phyloP scores from a whole-genome alignment of 1,140 invertebrate genomes.

The Bombus fervidus region DNA sequence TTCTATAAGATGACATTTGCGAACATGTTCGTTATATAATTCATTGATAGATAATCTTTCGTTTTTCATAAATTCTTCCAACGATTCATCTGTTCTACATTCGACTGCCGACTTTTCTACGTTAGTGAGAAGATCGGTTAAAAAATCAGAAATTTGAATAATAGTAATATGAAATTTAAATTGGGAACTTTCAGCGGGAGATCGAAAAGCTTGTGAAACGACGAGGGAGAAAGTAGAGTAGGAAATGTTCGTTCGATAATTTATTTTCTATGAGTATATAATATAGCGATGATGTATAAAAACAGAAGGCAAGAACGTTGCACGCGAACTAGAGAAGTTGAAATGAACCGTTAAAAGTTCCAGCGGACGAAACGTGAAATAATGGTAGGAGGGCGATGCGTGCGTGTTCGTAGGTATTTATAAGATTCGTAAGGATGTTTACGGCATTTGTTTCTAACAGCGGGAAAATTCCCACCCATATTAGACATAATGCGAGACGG shows the following conservation, averaged over 20 bases:
- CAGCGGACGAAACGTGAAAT: background rate
- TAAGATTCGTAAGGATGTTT: constrained; percentile 24
- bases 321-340: background rate
- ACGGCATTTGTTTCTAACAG: constrained; percentile 45
- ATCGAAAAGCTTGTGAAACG: background rate
- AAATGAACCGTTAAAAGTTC: background rate
- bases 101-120: background rate
- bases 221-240: background rate
- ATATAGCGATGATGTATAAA: background rate
- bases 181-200: background rate
- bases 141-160: background rate
- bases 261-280: constrained; percentile 1
- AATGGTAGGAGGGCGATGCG: background rate
- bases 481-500: constrained; percentile 62
- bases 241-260: constrained; percentile 2
- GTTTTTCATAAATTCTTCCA: background rate
- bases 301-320: background rate
- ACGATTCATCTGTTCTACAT: background rate
- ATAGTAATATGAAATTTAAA: background rate
- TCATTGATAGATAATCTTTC: background rate
- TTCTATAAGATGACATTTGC: background rate
- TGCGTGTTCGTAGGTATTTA: background rate
- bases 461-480: constrained; percentile 45
- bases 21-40: constrained; percentile 10
- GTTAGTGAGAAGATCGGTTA: background rate